Evolutionary conservation across 1,140 invertebrate genomes (phyloP), one percentile per base, ranked within the genome.

Genomic region (Nomia melanderi): DNA sequence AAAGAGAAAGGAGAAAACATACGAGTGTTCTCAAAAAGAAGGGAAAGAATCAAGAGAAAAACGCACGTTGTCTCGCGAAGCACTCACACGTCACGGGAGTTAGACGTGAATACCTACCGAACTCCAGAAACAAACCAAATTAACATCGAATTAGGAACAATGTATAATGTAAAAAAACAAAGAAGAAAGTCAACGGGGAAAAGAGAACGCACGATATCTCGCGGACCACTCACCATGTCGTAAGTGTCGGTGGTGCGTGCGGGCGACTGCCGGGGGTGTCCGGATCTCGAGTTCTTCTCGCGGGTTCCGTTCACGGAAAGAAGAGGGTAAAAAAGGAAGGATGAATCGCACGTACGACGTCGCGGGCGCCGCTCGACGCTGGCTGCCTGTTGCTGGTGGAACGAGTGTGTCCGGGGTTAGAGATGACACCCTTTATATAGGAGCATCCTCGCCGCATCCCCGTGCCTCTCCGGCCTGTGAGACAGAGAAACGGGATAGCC

Each of bases 371-470:
- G 50, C 39, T n/a, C 44, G 62, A 56, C 63, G 72, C 69, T 72
- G 41, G 77, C 73, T 44, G 54, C 73, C 69, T 77, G 63, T 69
- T 79, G 79, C 56, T 82, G 72, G 59, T 88, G 84, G 82, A 71
- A 83, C 79, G 84, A 91, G 90, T 90, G 87, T 85, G 88, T 87
- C 79, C 77, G 80, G 86, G 83, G 88, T 89, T 87, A 77, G 88
- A 87, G 86, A 91, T 89, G 86, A 88, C 86, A 89, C 87, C 84
- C 88, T 90, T 91, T 92, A 92, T 91, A 92, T 87, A 88, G 86
- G 81, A 81, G 65, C 81, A 89, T 74, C 83, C 86, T 83, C 84
- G 78, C 81, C 79, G 85, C 78, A 82, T 64, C 63, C 72, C 66
- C 78, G 72, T 66, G 44, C n/a, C 62, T 44, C 62, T 17, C 59